Base-by-base conservation (phyloP, 37 sponge, comb jelly and placozoan species). In the Tethya wilhelma region DNA sequence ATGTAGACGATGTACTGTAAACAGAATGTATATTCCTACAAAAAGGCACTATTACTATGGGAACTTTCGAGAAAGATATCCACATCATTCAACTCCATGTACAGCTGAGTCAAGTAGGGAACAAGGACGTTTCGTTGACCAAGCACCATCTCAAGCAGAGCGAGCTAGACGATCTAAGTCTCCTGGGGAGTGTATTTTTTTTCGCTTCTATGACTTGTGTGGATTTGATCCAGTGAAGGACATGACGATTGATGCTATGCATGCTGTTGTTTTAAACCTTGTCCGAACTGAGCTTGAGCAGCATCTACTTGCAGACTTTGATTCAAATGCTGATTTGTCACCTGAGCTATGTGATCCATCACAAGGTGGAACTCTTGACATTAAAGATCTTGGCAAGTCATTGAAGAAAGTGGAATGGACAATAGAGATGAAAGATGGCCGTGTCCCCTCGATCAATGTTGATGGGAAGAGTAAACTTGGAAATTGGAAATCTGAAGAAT, bases 21-120 rank as follows among this genome's bases (percentile, higher is more conserved):
- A 2, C 22, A 64, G 78, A 2, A 62, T 42, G 19, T 77, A 77
- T 38, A 34, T 63, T 22, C 44, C 64, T 1, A 64, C 60, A 31
- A 76, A 38, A 39, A 7, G 62, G 6, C 77, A 76, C 25, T 76
- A 77, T 25, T 77, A 77, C 42, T 77, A 77, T 60, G 65, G 78
- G 12, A 40, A 77, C 43, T 77, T 77, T 33, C 28, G 45, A 20
- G n/a, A 63, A 14, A 4, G 78, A 33, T 77, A 31, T 34, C 78
- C 26, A 2, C 8, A 31, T 28, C 78, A 38, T 7, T 4, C 43
- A 3, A 44, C 33, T 33, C 30, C 11, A 19, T 25, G 78, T 4
- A 5, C 4, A 19, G 33, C 41, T 20, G 65, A 0, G 1, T 2
- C 25, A 14, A 77, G 63, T 26, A 28, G 64, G 2, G 31, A 37